Evolutionary conservation across 1,140 invertebrate species (phyloP), one percentile per base, ranked within the genome.

Genomic region (Tenebrio molitor): DNA sequence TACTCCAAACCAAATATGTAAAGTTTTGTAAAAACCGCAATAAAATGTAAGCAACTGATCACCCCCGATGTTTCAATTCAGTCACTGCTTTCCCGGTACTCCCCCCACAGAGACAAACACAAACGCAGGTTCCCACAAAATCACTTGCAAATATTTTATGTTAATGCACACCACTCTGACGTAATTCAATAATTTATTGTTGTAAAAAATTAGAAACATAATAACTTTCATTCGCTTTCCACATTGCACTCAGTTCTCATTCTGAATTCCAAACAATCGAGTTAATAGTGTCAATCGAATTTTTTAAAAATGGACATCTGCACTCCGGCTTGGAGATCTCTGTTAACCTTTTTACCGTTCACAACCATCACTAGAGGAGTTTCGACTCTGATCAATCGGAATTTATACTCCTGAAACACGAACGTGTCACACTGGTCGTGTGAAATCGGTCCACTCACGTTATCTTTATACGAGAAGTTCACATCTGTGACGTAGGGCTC

Each of bases 321-420:
- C 39, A 82, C 81, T 72, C 87, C 85, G 4, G 92, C 92, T 82
- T 91, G 88, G 81, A 92, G 89, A 76, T 92, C 89, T 71, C 86
- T 84, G 29, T 87, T 88, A 41, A 93, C 83, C 75, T 91, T 91
- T 74, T 89, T 90, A 6, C 92, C 91, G 83, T 95, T 95, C 29
- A 94, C 88, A 16, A 93, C 87, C 77, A 95, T 83, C 44, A 89
- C 84, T 73, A 92, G 81, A 0, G 93, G 93, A 72, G 89, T 92
- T 83, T 93, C 91, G 10, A 95, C 89, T 66, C 92, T 86, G 64
- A 95, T 89, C 46, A 89, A 89, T 79, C 87, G 86, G 81, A 92
- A 94, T 72, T 89, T 84, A 79, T 90, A 93, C 74, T 85, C 86
- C 92, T 94, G 85, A 77, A 88, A 86, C 44, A 76, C 39, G 80